Conservation (phyloP, 2,113 vertebrate species). For the Pseudorasbora parva region DNA sequence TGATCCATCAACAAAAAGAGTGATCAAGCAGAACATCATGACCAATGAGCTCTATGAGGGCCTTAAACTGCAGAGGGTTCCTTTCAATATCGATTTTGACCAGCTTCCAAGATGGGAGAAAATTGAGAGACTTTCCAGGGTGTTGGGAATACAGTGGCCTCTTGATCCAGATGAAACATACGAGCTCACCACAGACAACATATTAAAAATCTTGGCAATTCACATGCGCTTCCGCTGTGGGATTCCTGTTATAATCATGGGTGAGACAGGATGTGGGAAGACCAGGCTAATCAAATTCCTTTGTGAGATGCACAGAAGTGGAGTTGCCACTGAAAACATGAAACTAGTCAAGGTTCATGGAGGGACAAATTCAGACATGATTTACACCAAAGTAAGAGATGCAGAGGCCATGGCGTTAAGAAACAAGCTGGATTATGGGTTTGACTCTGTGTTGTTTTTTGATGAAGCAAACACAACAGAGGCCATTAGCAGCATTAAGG, state of each 20-base stretch:
- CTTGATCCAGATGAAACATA: constrained; percentile 90
- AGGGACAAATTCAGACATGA: constrained; percentile 86
- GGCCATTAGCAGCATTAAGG: constrained; percentile 92
- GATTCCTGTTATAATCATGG: constrained; percentile 96
- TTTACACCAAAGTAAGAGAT: constrained; percentile 82
- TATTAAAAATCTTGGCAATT: constrained; percentile 92
- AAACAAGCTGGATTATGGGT: constrained; percentile 76
- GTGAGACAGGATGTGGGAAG: constrained; percentile 96
- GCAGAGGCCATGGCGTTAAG: constrained; percentile 76
- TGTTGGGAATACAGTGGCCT: constrained; percentile 84
- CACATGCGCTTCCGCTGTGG: constrained; percentile 95
- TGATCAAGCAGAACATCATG: constrained; percentile 87
- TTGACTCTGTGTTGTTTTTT: constrained; percentile 92
- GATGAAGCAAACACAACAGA: constrained; percentile 97
- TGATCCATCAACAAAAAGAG: constrained; percentile 66
- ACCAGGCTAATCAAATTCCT: constrained; percentile 91
- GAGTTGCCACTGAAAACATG: constrained; percentile 80
- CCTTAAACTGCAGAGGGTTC: constrained; percentile 82
- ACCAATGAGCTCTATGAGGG: constrained; percentile 74
- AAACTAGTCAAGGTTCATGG: constrained; percentile 94
- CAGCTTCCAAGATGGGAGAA: constrained; percentile 81
- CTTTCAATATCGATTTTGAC: constrained; percentile 90
- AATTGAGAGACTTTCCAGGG: constrained; percentile 83
- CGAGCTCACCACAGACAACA: constrained; percentile 92
- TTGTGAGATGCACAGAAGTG: constrained; percentile 80